Percentiles rank a stretch among this genome's conserved stretches.
Conservation (phyloP, 2,888 invertebrate genomes). For the Rugalucina vietnamica region DNA sequence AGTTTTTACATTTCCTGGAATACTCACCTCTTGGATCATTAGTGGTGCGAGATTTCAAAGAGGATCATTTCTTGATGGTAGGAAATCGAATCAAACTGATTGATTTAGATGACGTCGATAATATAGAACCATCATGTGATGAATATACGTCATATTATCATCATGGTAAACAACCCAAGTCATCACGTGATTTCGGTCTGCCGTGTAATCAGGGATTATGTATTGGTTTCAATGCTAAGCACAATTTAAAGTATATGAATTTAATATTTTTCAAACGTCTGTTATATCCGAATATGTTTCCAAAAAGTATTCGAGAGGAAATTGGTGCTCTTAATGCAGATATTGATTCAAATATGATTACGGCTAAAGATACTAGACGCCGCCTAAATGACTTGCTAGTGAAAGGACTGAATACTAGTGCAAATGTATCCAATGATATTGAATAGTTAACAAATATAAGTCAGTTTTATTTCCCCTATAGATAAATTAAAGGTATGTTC, state of each 20-base stretch:
- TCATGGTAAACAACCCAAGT: background rate
- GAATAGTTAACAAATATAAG: no score
- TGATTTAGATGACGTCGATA: slow-evolving; percentile 81
- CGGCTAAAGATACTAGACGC: background rate
- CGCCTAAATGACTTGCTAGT: background rate
- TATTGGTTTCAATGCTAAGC: slow-evolving; percentile 78
- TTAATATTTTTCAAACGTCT: slow-evolving; percentile 73
- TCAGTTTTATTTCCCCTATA: no score
- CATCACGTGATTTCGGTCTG: slow-evolving; percentile 65
- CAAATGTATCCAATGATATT: no score
- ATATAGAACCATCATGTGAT: slow-evolving; percentile 75
- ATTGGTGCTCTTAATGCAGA: slow-evolving; percentile 58
- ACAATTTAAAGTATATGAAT: slow-evolving; percentile 77
- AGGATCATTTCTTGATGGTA: slow-evolving; percentile 78
- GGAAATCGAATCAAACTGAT: slow-evolving; percentile 78
- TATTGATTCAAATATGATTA: slow-evolving; percentile 24
- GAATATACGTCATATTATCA: slow-evolving; percentile 48
- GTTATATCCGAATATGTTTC: slow-evolving; percentile 74
- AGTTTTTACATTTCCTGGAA: slow-evolving; percentile 78
- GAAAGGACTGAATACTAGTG: no score
- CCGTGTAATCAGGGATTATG: slow-evolving; percentile 74
- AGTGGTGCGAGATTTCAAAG: slow-evolving; percentile 80
- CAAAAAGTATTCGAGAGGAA: slow-evolving; percentile 62
- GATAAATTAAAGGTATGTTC: no score
- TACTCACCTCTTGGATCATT: slow-evolving; percentile 81